phyloP scores from a whole-genome alignment of 2,113 vertebrate genomes.

The Pollachius pollachius region DNA sequence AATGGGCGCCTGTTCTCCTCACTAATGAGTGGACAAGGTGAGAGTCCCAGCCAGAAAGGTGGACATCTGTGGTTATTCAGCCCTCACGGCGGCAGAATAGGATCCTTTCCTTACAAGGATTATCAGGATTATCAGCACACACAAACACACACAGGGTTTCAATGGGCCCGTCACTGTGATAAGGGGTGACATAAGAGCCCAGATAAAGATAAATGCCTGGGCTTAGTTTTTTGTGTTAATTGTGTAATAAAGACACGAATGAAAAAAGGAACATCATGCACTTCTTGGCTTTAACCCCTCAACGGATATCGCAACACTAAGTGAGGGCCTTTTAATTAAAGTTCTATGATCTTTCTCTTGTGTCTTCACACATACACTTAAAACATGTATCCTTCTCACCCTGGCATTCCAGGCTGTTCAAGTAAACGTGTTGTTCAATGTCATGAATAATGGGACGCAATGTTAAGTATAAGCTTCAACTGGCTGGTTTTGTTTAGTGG shows the following conservation, averaged over 20 bases:
- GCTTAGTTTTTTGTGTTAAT: too few species aligned
- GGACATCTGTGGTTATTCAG: slow-evolving; percentile 93
- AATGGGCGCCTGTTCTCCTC: slow-evolving; percentile 93
- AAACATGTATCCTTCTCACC: not conserved
- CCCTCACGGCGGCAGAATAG: slow-evolving; percentile 87
- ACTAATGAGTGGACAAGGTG: slow-evolving; percentile 90
- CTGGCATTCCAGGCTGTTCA: not conserved
- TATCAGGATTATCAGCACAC: slow-evolving; percentile 87
- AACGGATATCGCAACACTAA: too few species aligned
- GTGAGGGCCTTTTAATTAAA: too few species aligned
- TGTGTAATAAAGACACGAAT: too few species aligned
- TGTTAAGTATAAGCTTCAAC: not conserved
- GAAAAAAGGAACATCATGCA: too few species aligned
- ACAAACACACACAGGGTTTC: slow-evolving; percentile 80
- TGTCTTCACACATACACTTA: too few species aligned
- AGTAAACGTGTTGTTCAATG: not conserved
- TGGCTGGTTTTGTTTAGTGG: not conserved
- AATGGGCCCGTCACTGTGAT: slow-evolving; percentile 88
- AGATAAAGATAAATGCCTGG: not conserved
- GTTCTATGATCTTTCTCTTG: too few species aligned
- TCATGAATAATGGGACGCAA: not conserved
- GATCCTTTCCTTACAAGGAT: slow-evolving; percentile 93
- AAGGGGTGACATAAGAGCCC: slow-evolving; percentile 74
- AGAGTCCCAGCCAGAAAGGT: slow-evolving; percentile 88
- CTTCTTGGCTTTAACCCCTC: too few species aligned